Conservation (phyloP, 1,140 invertebrate species). For the Drosophila nannoptera region DNA sequence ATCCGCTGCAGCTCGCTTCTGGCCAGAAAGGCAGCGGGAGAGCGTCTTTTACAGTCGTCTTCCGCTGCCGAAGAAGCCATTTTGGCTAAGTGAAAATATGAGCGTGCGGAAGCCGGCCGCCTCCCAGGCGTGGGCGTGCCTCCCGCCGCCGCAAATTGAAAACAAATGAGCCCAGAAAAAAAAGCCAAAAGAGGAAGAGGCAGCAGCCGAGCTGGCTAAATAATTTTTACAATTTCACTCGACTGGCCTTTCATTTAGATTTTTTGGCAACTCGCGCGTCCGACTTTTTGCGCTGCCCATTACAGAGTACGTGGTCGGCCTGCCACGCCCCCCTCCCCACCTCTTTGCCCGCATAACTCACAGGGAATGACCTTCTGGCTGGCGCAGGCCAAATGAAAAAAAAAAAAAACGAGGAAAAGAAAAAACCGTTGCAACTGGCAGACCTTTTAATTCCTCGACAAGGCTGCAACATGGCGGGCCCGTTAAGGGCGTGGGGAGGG, state of each 20-base stretch:
- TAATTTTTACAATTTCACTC: conserved; percentile 46
- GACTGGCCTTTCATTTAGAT: conserved; percentile 42
- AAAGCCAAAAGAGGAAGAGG: background rate
- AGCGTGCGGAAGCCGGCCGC: conserved; percentile 58
- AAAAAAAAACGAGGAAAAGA: background rate
- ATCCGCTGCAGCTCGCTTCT: conserved; percentile 64
- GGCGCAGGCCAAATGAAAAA: conserved; percentile 35
- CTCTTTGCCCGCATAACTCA: conserved; percentile 66
- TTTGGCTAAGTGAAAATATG: conserved; percentile 71
- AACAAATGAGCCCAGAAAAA: conserved; percentile 66
- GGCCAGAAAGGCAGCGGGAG: conserved; percentile 2
- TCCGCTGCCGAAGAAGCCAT: conserved; percentile 64
- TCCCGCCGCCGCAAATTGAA: conserved; percentile 67
- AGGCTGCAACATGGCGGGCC: conserved; percentile 50
- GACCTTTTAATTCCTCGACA: conserved; percentile 66
- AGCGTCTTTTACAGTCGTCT: conserved; percentile 67
- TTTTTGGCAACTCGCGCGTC: conserved; percentile 11
- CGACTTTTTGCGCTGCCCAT: no score
- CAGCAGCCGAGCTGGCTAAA: conserved; percentile 8
- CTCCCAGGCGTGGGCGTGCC: conserved; percentile 13
- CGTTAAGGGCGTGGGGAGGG: conserved; percentile 41
- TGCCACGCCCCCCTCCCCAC: conserved; percentile 20
- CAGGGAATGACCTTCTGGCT: conserved; percentile 70
- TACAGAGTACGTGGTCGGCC: conserved; percentile 51
- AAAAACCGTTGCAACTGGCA: conserved; percentile 28